Evolutionary conservation across 2,797 vertebrate genomes (phyloP), one percentile per base, ranked within the genome.

Genomic region (Sparus aurata): DNA sequence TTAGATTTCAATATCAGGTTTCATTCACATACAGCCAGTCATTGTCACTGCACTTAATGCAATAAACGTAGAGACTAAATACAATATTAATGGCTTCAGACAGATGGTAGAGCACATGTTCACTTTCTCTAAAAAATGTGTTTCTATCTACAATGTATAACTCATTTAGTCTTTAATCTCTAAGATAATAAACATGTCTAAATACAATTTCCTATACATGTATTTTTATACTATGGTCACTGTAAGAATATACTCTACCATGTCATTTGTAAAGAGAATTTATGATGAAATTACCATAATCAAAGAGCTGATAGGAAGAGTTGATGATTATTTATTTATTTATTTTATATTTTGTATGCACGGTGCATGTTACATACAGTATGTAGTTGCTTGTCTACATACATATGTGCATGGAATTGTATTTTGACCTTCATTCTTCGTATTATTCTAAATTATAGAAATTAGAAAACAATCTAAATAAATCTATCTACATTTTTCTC

Each of bases 1-100:
- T 85, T 82, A 80, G 81, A 83, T 91, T 79, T 80, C n/a, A 76
- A 20, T 77, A 86, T 92, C 79, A 50, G 57, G 79, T 94, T 92
- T 79, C 91, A 25, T 43, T 80, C 59, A 54, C 66, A 74, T 1
- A 16, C 47, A 87, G 58, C 5, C 49, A 25, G 64, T 78, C 77
- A 54, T 68, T 83, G 78, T 82, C 76, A 30, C 68, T 52, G 67
- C 63, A 58, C 60, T 50, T 85, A 64, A 80, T 53, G 64, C 59
- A 60, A 62, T 79, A 66, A 72, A 75, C 81, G 8, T 34, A n/a
- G 46, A 55, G 73, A 79, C 70, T 25, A 64, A 73, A 53, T 53
- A 30, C 3, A 3, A 45, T 16, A 43, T 54, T 47, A 49, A 69
- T 59, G 68, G 49, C 47, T 38, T 30, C 43, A 69, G 73, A 83